Base-by-base conservation (phyloP, 2,888 invertebrate species). In the Leptopterna dolabrata region DNA sequence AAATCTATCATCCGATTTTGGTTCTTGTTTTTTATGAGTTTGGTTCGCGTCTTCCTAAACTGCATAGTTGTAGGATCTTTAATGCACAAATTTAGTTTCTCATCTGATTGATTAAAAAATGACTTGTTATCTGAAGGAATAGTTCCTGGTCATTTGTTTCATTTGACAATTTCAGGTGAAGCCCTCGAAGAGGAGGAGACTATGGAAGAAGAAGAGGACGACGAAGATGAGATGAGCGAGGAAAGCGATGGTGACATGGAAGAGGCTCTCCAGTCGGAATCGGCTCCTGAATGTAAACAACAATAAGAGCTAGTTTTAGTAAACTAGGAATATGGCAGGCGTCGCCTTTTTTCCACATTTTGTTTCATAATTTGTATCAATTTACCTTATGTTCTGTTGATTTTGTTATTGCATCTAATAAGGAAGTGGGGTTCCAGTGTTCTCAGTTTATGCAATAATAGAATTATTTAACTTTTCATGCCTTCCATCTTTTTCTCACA, bases 111-210 rank as follows among this genome's bases (percentile, higher is more conserved):
- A n/a, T n/a, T n/a, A n/a, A n/a, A n/a, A n/a, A n/a, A n/a, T n/a
- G n/a, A n/a, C n/a, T n/a, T n/a, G n/a, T n/a, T n/a, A n/a, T n/a
- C n/a, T n/a, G n/a, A n/a, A n/a, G n/a, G n/a, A n/a, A n/a, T n/a
- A n/a, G n/a, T 36, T 36, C 36, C 36, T 36, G 36, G 7, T 36
- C 36, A 36, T 36, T 36, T 36, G 4, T 36, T 7, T 36, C 7
- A n/a, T n/a, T n/a, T n/a, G n/a, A n/a, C 36, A 2, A 36, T 87
- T 90, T 71, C 78, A 92, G 92, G 92, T 4, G 92, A 93, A 90
- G 92, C 91, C 43, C 93, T 96, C 81, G 96, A 96, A 91, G 96
- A 96, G 87, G 96, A 96, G 87, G 96, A 95, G 73, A 95, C 95
- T 92, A 92, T 92, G 90, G 96, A 96, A 86, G 96, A 96, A 84